A percentile compares a stretch with the other conserved stretches of the same genome.
Conservation (phyloP, 1,140 invertebrate genomes). For the Latrodectus geometricus region DNA sequence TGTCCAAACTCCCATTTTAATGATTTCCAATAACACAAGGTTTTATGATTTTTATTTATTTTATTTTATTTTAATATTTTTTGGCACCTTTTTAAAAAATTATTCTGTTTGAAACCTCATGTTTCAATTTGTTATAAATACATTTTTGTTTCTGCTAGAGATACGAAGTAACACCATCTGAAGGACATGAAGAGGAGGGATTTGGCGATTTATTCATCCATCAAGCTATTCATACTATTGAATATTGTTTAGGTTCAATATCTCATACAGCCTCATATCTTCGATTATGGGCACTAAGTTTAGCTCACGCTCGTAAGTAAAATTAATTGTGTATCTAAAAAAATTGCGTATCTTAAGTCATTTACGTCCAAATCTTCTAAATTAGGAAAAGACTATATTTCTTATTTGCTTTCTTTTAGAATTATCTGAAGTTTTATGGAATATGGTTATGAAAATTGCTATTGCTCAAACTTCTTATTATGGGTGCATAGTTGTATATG, state of each 20-base stretch:
- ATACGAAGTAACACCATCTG: slow-evolving; percentile 29
- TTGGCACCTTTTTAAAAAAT: too few relatives aligned
- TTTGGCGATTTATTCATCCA: slow-evolving; percentile 85
- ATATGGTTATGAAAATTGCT: slow-evolving; percentile 63
- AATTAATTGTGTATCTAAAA: not conserved
- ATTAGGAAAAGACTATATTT: too few relatives aligned
- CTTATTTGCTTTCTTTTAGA: slow-evolving; percentile 31
- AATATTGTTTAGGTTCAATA: slow-evolving; percentile 94
- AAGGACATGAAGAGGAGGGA: slow-evolving; percentile 43
- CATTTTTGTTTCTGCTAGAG: slow-evolving; percentile 12
- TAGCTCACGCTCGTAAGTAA: slow-evolving; percentile 92
- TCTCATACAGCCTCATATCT: slow-evolving; percentile 97
- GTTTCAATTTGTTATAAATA: too few relatives aligned
- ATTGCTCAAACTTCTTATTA: not conserved
- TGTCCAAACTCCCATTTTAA: too few relatives aligned
- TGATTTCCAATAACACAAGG: too few relatives aligned
- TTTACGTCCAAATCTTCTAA: too few relatives aligned
- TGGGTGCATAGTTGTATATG: slow-evolving; percentile 77
- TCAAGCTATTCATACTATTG: slow-evolving; percentile 95
- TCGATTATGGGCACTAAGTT: slow-evolving; percentile 93
- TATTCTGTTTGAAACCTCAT: too few relatives aligned
- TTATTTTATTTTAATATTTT: too few relatives aligned
- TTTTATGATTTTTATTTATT: too few relatives aligned
- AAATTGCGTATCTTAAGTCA: not conserved
- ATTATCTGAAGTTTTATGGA: slow-evolving; percentile 77